Evolutionary conservation across 2,888 invertebrate species (phyloP), one percentile per base, ranked within the genome.

Genomic region (Drosophila algonquin): DNA sequence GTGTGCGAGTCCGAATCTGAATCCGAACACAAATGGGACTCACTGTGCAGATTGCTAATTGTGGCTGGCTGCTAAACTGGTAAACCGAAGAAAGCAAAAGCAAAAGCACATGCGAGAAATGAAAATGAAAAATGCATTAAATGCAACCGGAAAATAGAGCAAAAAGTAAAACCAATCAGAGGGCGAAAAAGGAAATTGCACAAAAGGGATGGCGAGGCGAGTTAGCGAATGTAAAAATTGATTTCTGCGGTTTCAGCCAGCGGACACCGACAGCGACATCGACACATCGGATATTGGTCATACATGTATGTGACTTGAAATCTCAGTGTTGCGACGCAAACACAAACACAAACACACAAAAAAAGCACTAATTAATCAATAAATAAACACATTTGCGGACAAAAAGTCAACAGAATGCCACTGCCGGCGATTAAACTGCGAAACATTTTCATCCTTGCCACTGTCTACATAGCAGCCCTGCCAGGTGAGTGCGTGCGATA

Each of bases 51-150:
- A 73, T 69, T 69, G 73, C 83, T 83, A 83, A 83, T 83, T 83
- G 89, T 79, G 85, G 75, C 70, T 59, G 60, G 56, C 65, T 55
- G 63, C 53, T 63, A 61, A 75, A 63, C 72, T 55, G 63, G 55
- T 63, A 61, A 75, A 65, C 72, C 82, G 59, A 64, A 76, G 63
- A 75, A 63, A 64, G 52, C 54, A 54, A 53, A 46, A 57, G 55
- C 60, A 70, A 69, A 70, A 67, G 70, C 64, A 14, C 57, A 64
- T 50, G 50, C 35, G 44, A 74, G 65, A 68, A 73, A 63, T 86
- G 78, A 70, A 68, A 73, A 60, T 83, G 76, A 88, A 80, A 87
- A 74, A 86, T 83, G 83, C 84, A 87, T 83, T 88, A 83, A 87
- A 63, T 76, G 70, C 54, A 63, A 88, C 82, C 83, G 68, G 89